Evolutionary conservation across 1,140 invertebrate genomes (phyloP).

Genomic region (Coenobita brevimanus): DNA sequence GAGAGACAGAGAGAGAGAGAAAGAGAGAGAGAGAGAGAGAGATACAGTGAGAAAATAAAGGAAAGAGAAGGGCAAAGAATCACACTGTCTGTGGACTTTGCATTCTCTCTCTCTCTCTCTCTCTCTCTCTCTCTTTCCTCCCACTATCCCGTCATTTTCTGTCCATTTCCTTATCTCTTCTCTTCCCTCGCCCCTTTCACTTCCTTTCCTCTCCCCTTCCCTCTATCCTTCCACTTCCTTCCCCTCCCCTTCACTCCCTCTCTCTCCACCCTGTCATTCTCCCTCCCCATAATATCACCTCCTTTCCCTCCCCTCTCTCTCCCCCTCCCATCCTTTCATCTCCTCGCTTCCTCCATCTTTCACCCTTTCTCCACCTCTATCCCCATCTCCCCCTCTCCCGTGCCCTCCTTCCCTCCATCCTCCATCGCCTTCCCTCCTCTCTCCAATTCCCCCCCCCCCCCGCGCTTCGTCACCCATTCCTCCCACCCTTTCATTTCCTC

Average conservation of each 20-base stretch:
- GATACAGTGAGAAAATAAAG: slow-evolving; percentile 1
- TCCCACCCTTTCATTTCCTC: background rate
- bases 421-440: background rate
- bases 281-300: background rate
- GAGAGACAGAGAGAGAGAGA: background rate
- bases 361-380: too few species aligned
- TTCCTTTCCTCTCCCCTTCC: background rate
- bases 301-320: background rate
- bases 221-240: background rate
- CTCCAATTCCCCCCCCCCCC: background rate
- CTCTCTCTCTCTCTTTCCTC: slow-evolving; percentile 19
- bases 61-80: background rate
- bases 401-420: background rate
- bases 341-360: too few species aligned
- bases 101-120: slow-evolving; percentile 25
- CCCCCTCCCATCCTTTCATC: too few species aligned
- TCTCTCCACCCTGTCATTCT: slow-evolving; percentile 7
- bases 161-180: background rate
- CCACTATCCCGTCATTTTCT: background rate
- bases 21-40: slow-evolving; percentile 4
- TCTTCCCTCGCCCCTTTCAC: slow-evolving; percentile 5
- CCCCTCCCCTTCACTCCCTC: background rate
- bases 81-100: too few species aligned
- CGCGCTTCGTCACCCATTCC: background rate
- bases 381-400: too few species aligned